Base-by-base conservation (phyloP, 2,888 invertebrate genomes). In the Cephus runcator region DNA sequence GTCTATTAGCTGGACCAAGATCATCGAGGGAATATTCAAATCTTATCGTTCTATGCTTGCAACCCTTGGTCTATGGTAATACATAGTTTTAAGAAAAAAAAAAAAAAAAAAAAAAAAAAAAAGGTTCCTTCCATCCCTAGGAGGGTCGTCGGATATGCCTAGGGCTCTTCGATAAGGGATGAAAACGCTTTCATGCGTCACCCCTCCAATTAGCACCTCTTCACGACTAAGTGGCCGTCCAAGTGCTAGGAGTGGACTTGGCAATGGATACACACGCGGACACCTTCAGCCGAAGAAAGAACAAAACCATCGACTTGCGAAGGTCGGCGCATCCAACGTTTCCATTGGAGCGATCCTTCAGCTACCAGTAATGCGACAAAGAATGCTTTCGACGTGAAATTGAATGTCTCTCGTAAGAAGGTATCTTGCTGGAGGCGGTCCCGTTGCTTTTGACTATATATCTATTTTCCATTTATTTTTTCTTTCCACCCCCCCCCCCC, bases 131-230 rank as follows among this genome's bases (percentile, higher is more conserved):
- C 23, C 40, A 6, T 56, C 4, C 6, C 4, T 56, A 56, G 40
- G 9, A 56, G 40, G 23, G 23, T 56, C 9, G 23, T 56, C 40
- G 40, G 23, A 56, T 56, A 56, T 56, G 40, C 40, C 40, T 56
- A 56, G 23, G 40, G 15, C 40, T 56, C 40, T 56, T 4, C 9
- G 40, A 56, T 56, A 56, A 56, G 9, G 40, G 40, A 23, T 23
- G 40, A 23, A 83, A 86, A 82, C 81, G 84, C 82, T 86, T 85
- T 85, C 81, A 82, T 84, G 82, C 82, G 85, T 87, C 85, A 83
- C 83, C 86, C 86, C 82, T 82, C 73, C 87, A 87, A 87, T 87
- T 87, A 87, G 83, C 81, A 84, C 81, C 83, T 84, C 86, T 87
- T 87, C 84, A 83, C 68, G 78, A 79, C 79, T 82, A 85, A 86